phyloP scores from a whole-genome alignment of 1,140 invertebrate genomes.

The Lepidurus packardi region DNA sequence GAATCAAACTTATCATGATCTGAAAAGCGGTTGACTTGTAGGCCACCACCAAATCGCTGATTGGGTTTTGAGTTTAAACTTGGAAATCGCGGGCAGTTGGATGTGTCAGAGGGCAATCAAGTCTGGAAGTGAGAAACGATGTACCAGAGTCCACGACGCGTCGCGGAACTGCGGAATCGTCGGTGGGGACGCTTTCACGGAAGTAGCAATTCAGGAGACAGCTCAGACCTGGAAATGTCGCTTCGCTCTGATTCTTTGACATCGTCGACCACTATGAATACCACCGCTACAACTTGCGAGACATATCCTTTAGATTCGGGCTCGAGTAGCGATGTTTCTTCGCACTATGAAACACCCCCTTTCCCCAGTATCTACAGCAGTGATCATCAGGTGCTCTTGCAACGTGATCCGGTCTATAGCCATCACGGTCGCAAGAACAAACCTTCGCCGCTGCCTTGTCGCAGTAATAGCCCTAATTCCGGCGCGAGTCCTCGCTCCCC shows the following conservation, averaged over 20 bases:
- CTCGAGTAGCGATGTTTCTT: neutral
- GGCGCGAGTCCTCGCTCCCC: slow-evolving; percentile 35
- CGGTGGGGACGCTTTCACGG: neutral
- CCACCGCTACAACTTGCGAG: neutral
- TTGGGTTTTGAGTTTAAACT: neutral
- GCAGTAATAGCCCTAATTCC: slow-evolving; percentile 32
- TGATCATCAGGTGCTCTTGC: neutral
- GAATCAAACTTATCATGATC: neutral
- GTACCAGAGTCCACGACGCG: neutral
- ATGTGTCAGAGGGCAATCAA: neutral
- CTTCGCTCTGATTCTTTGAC: neutral
- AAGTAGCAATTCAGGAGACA: slow-evolving; percentile 3
- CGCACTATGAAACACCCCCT: neutral
- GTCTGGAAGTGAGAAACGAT: neutral
- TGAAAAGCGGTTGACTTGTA: neutral
- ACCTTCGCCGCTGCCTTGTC: slow-evolving; percentile 35
- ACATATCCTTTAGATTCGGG: neutral
- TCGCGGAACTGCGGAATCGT: neutral
- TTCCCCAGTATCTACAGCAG: neutral
- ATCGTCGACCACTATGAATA: neutral
- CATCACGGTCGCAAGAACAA: slow-evolving; percentile 17
- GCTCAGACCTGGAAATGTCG: slow-evolving; percentile 13
- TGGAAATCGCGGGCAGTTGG: no score
- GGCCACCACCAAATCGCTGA: neutral
- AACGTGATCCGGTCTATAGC: neutral